Base-by-base conservation (phyloP, 2,888 invertebrate species). In the Rhopalosiphum nymphaeae region DNA sequence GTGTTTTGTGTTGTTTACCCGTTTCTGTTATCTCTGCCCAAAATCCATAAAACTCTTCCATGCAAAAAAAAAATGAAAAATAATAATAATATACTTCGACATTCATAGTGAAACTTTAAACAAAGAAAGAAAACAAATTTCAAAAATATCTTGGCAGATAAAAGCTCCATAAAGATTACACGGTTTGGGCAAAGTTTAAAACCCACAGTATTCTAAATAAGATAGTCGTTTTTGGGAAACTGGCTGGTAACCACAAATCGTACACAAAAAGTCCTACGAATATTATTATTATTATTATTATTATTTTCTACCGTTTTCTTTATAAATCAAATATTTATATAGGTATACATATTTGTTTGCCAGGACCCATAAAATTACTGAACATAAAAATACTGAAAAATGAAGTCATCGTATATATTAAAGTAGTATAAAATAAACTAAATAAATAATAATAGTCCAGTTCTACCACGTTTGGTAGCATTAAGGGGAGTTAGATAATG, bases 191-290 rank as follows among this genome's bases (percentile, higher is more conserved):
- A 87, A 87, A 85, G 85, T 85, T 85, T 57, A 11, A 85, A 85
- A 57, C 44, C 56, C 56, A 57, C n/a, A n/a, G 9, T 26, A 36
- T 10, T 92, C 57, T 25, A 25, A 61, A 87, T 49, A 44, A 86
- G 91, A 92, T 87, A 57, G 46, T 86, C 26, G 25, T 46, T 84
- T 91, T 91, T 16, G 25, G 91, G 16, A 86, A 86, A 92, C 91
- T 46, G 26, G 42, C 61, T 49, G 3, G 7, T 46, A 85, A 91
- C 57, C 85, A 44, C 91, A 1, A 84, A 29, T 9, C 42, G 44
- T 56, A 84, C 56, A 61, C 1, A 42, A 61, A 57, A 49, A 46
- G 57, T 61, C 7, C 25, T 46, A 10, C 16, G 36, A 91, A 78
- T 44, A n/a, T 25, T 53, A 3, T 78, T 78, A 25, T 67, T 36